Percentiles rank a stretch among this genome's conserved stretches.
Conservation (phyloP, 37 sponge, comb jelly and placozoan genomes). For the Bolinopsis microptera region DNA sequence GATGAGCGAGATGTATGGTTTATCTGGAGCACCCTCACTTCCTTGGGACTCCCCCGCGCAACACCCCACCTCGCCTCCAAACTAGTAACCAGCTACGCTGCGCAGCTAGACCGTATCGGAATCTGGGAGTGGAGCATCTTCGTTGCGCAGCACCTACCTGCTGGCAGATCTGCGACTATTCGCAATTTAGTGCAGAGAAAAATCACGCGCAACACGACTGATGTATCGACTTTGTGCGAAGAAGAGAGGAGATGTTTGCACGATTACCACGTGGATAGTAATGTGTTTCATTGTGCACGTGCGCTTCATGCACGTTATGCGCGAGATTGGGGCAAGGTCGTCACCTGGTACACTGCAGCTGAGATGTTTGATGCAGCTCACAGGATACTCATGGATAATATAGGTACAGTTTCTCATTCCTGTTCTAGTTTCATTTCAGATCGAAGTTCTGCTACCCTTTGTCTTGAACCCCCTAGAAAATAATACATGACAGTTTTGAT, state of each 20-base stretch:
- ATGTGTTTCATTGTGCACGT: slow-evolving; percentile 46
- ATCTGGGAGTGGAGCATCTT: slow-evolving; percentile 39
- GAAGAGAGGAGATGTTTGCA: slow-evolving; percentile 9
- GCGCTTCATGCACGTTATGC: slow-evolving; percentile 13
- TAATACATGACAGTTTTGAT: no score
- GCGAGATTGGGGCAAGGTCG: slow-evolving; percentile 4
- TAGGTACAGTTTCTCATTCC: no score
- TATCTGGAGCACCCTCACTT: slow-evolving; percentile 41
- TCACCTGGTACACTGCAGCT: slow-evolving; percentile 55
- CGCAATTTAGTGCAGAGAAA: background rate
- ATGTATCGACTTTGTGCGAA: background rate
- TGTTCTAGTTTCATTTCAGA: no score
- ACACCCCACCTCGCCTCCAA: slow-evolving; percentile 22
- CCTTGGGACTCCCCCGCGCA: slow-evolving; percentile 26
- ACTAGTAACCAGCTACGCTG: slow-evolving; percentile 4
- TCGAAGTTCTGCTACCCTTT: no score
- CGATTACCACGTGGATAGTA: background rate
- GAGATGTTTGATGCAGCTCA: slow-evolving; percentile 43
- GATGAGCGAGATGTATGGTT: slow-evolving; percentile 45
- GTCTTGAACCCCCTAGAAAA: no score
- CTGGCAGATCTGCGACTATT: background rate
- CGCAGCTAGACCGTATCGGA: slow-evolving; percentile 43
- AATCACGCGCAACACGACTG: background rate
- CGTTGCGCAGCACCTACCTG: slow-evolving; percentile 48
- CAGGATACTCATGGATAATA: background rate